Evolutionary conservation across 2,797 vertebrate genomes (phyloP), one percentile per base, ranked within the genome.

Genomic region (Poecilia velifera): DNA sequence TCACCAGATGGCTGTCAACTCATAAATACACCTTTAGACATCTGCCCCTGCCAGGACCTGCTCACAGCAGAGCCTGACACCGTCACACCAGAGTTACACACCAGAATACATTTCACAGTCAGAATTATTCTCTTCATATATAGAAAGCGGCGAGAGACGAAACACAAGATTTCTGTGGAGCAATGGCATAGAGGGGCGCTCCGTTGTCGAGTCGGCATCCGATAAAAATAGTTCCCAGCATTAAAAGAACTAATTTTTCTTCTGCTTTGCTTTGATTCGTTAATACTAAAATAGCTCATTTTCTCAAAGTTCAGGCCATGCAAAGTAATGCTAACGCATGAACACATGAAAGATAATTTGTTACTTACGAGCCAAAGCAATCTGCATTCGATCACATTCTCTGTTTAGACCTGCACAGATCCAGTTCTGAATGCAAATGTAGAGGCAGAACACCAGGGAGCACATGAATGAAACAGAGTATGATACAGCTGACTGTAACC

Each of bases 1-100:
- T 86, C 76, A 89, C 89, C 91, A 93, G 87, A 87, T 93, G 90
- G 90, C 79, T 89, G 82, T 92, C 90, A 86, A 76, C 78, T 82
- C 87, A 78, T 83, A 89, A 91, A 87, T 86, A 89, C 85, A 89
- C 88, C 89, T 89, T 82, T 78, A 88, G 88, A 85, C 78, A 75
- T 79, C 85, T 74, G 81, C 72, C 70, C 78, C 81, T 85, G 85
- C 87, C 89, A 84, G 34, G 84, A 87, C 79, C 76, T 78, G 79
- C 85, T 76, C 81, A 83, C 76, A 74, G 82, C 78, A 84, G 79
- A 85, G 83, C 74, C 82, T 72, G 68, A 78, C 75, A 79, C 79
- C 88, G 88, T 90, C 86, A 87, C 80, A 47, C 83, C 12, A 6
- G 71, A 53, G 76, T 77, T 74, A 59, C 79, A 49, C 75, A 76